Conservation (phyloP, 1,140 invertebrate genomes). For the Leucophenga varia region DNA sequence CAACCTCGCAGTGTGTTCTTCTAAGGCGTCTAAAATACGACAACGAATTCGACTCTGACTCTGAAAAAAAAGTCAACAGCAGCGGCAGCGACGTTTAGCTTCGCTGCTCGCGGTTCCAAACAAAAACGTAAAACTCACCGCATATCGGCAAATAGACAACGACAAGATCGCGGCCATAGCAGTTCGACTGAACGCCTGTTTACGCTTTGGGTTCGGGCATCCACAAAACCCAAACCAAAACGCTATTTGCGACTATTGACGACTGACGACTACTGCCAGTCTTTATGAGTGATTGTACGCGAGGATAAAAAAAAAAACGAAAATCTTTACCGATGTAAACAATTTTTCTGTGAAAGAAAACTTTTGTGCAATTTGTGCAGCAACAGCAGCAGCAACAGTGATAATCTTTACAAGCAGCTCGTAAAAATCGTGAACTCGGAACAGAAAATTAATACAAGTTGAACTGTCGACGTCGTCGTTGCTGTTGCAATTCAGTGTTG, state of each 20-base stretch:
- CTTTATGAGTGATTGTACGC: slow-evolving; percentile 17
- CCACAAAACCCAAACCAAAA: slow-evolving; percentile 5
- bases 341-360: too few relatives aligned
- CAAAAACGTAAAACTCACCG: slow-evolving; percentile 36
- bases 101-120: slow-evolving; percentile 24
- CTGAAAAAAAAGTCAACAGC: too few relatives aligned
- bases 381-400: slow-evolving; percentile 1
- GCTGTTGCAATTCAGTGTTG: too few relatives aligned
- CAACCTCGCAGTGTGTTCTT: too few relatives aligned
- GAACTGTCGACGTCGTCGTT: too few relatives aligned
- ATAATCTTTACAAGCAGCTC: too few relatives aligned
- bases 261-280: slow-evolving; percentile 13
- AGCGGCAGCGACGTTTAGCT: slow-evolving; percentile 9
- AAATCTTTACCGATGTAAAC: too few relatives aligned
- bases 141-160: slow-evolving; percentile 31
- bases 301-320: slow-evolving; percentile 17
- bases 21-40: too few relatives aligned
- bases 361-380: neutral
- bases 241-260: neutral
- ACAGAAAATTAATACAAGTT: too few relatives aligned
- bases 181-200: too few relatives aligned
- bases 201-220: slow-evolving; percentile 17
- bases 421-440: too few relatives aligned
- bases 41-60: too few relatives aligned
- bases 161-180: slow-evolving; percentile 27